These are phyloP conservation scores for Drosophila nr. perissopoda DNA, from an alignment of 2,888 invertebrate species.

Conservation along the genomic window DNA sequence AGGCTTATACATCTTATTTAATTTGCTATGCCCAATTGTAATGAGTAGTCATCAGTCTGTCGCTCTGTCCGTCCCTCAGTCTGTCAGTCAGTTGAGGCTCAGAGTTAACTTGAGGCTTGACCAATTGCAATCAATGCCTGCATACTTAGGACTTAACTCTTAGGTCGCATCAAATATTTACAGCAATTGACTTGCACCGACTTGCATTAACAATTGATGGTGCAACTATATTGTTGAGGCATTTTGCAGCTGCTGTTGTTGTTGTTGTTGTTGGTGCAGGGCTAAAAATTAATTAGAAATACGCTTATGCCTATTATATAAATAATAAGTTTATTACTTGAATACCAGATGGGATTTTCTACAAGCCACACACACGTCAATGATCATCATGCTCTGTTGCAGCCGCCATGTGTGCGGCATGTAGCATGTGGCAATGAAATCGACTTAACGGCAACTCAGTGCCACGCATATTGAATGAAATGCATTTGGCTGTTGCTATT, in stretches of 20 bases:
- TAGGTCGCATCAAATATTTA: constrained; percentile 19
- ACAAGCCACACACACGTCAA: constrained; percentile 6
- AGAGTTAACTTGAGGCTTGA: constrained; percentile 24
- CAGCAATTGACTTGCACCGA: constrained; percentile 13
- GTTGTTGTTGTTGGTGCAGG: background rate
- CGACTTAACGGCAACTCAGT: constrained; percentile 48
- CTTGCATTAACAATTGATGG: constrained; percentile 22
- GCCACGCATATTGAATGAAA: constrained; percentile 64
- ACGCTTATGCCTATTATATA: constrained; percentile 7
- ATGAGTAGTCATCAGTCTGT: constrained; percentile 16
- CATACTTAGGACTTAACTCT: constrained; percentile 2
- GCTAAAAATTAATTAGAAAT: constrained; percentile 40
- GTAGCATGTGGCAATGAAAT: constrained; percentile 62
- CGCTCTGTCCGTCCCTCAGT: background rate
- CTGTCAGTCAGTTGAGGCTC: constrained; percentile 3
- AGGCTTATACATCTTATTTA: constrained; percentile 67
- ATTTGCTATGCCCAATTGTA: constrained; percentile 65
- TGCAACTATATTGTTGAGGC: background rate
- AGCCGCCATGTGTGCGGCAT: constrained; percentile 6
- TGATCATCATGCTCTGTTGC: background rate
- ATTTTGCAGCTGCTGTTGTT: background rate
- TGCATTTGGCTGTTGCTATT: constrained; percentile 17
- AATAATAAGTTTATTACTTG: constrained; percentile 39
- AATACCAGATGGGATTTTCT: constrained; percentile 10
- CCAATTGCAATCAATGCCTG: constrained; percentile 34